Percentiles rank a stretch among this genome's conserved stretches.
These are phyloP conservation scores for Syrphus vitripennis DNA, from an alignment of 2,888 invertebrate species.

Conservation along the genomic window DNA sequence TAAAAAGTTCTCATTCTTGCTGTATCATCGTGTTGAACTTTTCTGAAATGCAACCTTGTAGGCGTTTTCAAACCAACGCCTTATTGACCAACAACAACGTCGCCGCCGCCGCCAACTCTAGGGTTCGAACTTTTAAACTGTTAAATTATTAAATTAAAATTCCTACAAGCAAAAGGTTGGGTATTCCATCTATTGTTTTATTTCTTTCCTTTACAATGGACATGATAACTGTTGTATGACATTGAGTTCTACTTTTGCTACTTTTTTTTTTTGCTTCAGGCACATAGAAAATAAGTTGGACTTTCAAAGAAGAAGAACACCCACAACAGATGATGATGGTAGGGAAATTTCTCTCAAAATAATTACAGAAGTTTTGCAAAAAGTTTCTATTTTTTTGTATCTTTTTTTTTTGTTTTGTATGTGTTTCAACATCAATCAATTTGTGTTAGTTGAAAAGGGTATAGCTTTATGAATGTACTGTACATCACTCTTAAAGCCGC, in stretches of 20 bases:
- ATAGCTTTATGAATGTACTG: too few species aligned
- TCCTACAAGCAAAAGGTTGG: neutral
- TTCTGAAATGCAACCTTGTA: neutral
- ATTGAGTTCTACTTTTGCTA: constrained; percentile 20
- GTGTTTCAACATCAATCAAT: constrained; percentile 1
- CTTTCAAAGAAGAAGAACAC: neutral
- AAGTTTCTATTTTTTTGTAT: too few species aligned
- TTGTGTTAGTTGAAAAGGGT: neutral
- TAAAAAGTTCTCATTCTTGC: neutral
- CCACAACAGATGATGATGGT: constrained; percentile 18
- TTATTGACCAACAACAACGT: too few species aligned
- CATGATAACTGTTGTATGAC: constrained; percentile 16
- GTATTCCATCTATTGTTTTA: neutral
- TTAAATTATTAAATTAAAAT: constrained; percentile 42
- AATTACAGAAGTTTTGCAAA: constrained; percentile 40
- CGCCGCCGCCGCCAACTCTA: too few species aligned
- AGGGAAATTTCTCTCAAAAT: constrained; percentile 43
- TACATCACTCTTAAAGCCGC: neutral
- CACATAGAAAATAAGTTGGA: constrained; percentile 4
- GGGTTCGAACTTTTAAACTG: constrained; percentile 19
- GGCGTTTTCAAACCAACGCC: neutral
- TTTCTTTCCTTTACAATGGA: constrained; percentile 1
- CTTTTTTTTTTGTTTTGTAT: neutral
- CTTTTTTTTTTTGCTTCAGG: neutral
- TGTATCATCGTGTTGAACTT: neutral